These are phyloP conservation scores for Holocentrus rufus DNA, from an alignment of 2,797 vertebrate genomes.

Conservation along the genomic window DNA sequence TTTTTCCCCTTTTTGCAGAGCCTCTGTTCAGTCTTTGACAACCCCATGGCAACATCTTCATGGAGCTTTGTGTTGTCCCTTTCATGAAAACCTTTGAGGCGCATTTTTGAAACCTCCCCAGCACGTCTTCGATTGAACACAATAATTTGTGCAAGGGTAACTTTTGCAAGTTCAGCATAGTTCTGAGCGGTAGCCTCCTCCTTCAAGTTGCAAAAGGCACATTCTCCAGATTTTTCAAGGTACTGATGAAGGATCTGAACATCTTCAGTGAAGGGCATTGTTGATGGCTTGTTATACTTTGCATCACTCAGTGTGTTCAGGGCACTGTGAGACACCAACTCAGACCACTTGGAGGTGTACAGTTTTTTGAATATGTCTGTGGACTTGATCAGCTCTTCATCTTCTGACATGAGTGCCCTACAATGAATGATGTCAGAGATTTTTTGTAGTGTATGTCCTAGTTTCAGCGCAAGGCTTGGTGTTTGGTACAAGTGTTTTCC, in stretches of 20 bases:
- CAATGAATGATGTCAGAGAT: conserved; percentile 55
- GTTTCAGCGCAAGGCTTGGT: conserved; percentile 52
- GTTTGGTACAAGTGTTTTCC: conserved; percentile 32
- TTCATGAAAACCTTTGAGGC: conserved; percentile 44
- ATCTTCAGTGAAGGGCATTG: conserved; percentile 43
- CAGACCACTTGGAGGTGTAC: conserved; percentile 51
- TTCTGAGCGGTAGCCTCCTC: conserved; percentile 17
- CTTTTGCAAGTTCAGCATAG: conserved; percentile 48
- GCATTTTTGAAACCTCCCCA: conserved; percentile 55
- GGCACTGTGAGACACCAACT: conserved; percentile 36
- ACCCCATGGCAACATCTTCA: conserved; percentile 44
- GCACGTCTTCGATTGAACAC: conserved; percentile 53
- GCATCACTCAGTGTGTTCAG: conserved; percentile 30
- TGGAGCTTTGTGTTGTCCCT: conserved; percentile 33
- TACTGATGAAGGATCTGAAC: conserved; percentile 39
- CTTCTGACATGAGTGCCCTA: conserved; percentile 48
- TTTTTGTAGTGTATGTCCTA: conserved; percentile 50
- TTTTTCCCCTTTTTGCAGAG: conserved; percentile 37
- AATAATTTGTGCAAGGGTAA: conserved; percentile 49
- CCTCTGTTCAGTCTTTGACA: conserved; percentile 39
- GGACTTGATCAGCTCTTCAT: conserved; percentile 45
- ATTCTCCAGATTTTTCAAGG: conserved; percentile 32
- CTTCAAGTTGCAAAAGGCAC: conserved; percentile 22
- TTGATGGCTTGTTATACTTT: conserved; percentile 50
- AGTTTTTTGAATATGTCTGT: conserved; percentile 53